A percentile compares a stretch with the other conserved stretches of the same genome.
These are phyloP conservation scores for Ceratotherium simum DNA, from an alignment of 2,113 vertebrate species.

Conservation along the genomic window DNA sequence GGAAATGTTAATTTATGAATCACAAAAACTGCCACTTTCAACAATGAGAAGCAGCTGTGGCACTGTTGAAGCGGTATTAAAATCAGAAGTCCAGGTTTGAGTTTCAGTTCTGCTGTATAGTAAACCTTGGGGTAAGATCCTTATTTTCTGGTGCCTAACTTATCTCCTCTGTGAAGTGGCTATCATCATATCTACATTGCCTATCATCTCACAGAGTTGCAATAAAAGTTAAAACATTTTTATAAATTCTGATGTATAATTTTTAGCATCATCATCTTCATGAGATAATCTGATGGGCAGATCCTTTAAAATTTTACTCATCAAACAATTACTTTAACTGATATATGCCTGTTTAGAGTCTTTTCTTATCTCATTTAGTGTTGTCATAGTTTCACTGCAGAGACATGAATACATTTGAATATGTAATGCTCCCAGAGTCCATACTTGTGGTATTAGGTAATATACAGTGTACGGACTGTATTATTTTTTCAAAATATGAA, in stretches of 20 bases:
- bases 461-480: background rate
- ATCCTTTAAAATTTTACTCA: background rate
- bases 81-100: background rate
- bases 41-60: background rate
- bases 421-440: background rate
- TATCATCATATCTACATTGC: fast-evolving
- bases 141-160: background rate
- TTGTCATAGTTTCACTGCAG: background rate
- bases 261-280: background rate
- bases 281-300: background rate
- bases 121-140: background rate
- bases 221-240: background rate
- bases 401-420: background rate
- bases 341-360: background rate
- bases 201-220: background rate
- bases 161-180: background rate
- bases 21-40: conserved; percentile 32
- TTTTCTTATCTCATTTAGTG: background rate
- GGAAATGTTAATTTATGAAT: conserved; percentile 56
- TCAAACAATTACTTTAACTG: background rate
- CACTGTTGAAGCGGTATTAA: background rate
- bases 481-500: background rate
- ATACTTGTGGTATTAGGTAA: background rate
- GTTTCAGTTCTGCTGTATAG: background rate
- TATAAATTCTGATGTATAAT: background rate